phyloP scores from a whole-genome alignment of 2,888 invertebrate species.

The Chymomyza procnemis region DNA sequence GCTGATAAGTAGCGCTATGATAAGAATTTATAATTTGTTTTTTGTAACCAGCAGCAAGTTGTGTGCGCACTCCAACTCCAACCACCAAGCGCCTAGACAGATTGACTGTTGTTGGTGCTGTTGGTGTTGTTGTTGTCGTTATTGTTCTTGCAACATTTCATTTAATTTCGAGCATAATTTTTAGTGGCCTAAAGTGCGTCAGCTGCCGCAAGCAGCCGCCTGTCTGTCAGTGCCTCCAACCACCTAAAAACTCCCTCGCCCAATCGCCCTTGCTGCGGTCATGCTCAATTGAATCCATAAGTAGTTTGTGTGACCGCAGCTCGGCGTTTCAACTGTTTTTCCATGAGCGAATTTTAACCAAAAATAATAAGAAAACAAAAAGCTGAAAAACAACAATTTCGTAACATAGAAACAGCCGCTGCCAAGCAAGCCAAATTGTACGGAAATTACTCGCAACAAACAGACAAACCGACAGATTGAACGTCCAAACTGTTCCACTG shows the following conservation, averaged over 20 bases:
- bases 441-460: slow-evolving; percentile 69
- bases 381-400: slow-evolving; percentile 4
- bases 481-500: neutral
- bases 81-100: neutral
- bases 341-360: slow-evolving; percentile 56
- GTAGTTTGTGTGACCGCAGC: slow-evolving; percentile 68
- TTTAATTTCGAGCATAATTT: slow-evolving; percentile 66
- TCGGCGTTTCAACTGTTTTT: slow-evolving; percentile 71
- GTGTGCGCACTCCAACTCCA: neutral
- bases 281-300: slow-evolving; percentile 71
- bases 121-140: neutral
- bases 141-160: slow-evolving; percentile 43
- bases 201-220: slow-evolving; percentile 44
- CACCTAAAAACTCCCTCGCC: neutral
- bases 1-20: slow-evolving; percentile 65
- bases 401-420: neutral
- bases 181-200: slow-evolving; percentile 54
- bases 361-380: slow-evolving; percentile 8
- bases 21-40: slow-evolving; percentile 68
- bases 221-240: slow-evolving; percentile 18
- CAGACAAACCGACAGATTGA: slow-evolving; percentile 40
- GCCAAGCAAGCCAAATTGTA: slow-evolving; percentile 56
- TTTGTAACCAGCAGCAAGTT: slow-evolving; percentile 14
- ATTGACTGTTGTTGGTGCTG: neutral
- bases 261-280: slow-evolving; percentile 42